phyloP scores from a whole-genome alignment of 1,140 invertebrate species.

The Oreohelix idahoensis region DNA sequence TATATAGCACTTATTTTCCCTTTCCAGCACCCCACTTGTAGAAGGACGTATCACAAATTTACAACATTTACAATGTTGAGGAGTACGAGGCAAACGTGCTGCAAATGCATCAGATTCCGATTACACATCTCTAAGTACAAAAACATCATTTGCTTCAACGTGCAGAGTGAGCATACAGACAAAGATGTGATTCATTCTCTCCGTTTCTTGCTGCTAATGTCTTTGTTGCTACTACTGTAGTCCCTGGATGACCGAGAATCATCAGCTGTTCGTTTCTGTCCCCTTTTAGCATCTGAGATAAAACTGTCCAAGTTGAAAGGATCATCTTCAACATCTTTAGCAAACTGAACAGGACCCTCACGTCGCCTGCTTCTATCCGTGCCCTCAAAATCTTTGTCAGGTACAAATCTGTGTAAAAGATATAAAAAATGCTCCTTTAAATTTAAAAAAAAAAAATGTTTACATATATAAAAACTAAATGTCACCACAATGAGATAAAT shows the following conservation, averaged over 20 bases:
- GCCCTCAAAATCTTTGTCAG: conserved; percentile 96
- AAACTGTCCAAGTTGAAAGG: conserved; percentile 98
- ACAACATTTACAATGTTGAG: too few species aligned
- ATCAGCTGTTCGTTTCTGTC: conserved; percentile 68
- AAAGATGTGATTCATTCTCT: conserved; percentile 50
- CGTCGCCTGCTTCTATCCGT: conserved; percentile 81
- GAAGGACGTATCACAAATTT: too few species aligned
- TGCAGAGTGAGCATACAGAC: too few species aligned
- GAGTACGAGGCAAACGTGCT: too few species aligned
- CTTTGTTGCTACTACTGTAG: conserved; percentile 57
- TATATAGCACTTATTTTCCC: too few species aligned
- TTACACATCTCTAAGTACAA: too few species aligned
- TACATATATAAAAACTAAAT: too few species aligned
- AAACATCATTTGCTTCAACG: too few species aligned
- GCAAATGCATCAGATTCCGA: too few species aligned
- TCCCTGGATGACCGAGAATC: conserved; percentile 64
- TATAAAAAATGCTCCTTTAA: background rate
- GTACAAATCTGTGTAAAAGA: conserved; percentile 81
- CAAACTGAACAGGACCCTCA: conserved; percentile 97
- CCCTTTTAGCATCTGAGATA: conserved; percentile 93
- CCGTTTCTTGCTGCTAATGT: conserved; percentile 61
- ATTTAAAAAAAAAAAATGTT: too few species aligned
- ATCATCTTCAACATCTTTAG: conserved; percentile 88
- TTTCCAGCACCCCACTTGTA: too few species aligned
- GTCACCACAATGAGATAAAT: too few species aligned